A percentile compares a stretch with the other conserved stretches of the same genome.
phyloP scores from a whole-genome alignment of 2,888 invertebrate genomes.

The Cantharis flavilabris region DNA sequence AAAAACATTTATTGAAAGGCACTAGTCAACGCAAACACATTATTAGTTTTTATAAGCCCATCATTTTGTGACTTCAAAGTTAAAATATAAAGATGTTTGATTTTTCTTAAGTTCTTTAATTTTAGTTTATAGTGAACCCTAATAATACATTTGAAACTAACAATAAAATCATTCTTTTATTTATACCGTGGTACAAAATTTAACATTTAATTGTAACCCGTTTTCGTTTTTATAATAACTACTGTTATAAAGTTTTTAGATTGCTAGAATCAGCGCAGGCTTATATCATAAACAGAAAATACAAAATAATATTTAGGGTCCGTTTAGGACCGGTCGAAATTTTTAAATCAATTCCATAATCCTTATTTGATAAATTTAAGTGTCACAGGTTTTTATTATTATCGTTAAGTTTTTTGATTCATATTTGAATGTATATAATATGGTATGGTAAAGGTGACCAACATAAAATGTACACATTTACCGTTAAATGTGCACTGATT shows the following conservation, averaged over 20 bases:
- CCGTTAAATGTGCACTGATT: too few relatives aligned
- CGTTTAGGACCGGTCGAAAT: too few relatives aligned
- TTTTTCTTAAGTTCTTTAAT: conserved; percentile 5
- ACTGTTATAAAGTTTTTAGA: background rate
- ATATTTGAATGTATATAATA: too few relatives aligned
- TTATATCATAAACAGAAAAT: too few relatives aligned
- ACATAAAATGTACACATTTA: too few relatives aligned
- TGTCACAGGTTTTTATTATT: too few relatives aligned
- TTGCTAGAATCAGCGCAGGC: background rate
- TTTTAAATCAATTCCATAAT: too few relatives aligned
- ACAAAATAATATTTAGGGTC: too few relatives aligned
- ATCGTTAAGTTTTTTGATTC: too few relatives aligned
- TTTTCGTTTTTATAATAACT: background rate
- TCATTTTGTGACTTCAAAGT: conserved; percentile 16
- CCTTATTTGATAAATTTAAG: too few relatives aligned
- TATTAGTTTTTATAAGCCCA: conserved; percentile 16
- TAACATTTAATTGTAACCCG: background rate
- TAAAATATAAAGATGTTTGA: conserved; percentile 23
- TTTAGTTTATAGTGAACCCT: background rate
- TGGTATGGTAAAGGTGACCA: too few relatives aligned
- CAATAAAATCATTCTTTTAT: background rate
- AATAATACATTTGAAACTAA: background rate
- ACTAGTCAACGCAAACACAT: conserved; percentile 14
- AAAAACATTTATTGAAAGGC: conserved; percentile 32
- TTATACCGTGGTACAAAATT: background rate